Percentiles rank a stretch among this genome's conserved stretches.
These are phyloP conservation scores for Sinotaia quadrata DNA, from an alignment of 2,888 invertebrate species.

Conservation along the genomic window DNA sequence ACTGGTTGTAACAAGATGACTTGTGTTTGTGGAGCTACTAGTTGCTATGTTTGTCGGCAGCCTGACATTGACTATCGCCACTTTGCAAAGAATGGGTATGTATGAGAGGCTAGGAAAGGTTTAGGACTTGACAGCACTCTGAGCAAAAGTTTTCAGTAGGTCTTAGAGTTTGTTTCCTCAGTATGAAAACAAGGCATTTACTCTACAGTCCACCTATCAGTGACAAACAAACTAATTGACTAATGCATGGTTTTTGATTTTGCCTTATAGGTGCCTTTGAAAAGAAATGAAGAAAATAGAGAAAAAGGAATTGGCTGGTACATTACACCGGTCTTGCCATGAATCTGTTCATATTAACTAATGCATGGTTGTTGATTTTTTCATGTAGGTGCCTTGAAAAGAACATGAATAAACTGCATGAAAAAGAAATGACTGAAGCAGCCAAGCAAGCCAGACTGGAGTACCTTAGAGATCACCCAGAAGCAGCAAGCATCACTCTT, in stretches of 20 bases:
- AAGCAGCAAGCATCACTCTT: constrained; percentile 46
- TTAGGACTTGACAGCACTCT: not conserved
- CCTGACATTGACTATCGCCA: constrained; percentile 75
- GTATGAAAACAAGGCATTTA: not conserved
- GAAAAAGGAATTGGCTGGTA: too few relatives aligned
- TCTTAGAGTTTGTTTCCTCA: not conserved
- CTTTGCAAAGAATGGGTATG: constrained; percentile 66
- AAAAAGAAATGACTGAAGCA: constrained; percentile 62
- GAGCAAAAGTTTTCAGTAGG: not conserved
- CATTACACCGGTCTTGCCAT: too few relatives aligned
- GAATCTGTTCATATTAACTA: too few relatives aligned
- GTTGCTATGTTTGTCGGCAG: constrained; percentile 67
- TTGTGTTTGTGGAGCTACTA: constrained; percentile 66
- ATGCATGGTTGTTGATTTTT: too few relatives aligned
- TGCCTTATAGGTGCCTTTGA: too few relatives aligned
- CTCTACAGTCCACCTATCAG: too few relatives aligned
- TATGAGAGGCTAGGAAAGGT: too few relatives aligned
- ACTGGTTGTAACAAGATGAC: constrained; percentile 71
- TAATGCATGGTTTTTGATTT: too few relatives aligned
- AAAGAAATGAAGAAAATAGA: too few relatives aligned
- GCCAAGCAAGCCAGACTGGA: constrained; percentile 57
- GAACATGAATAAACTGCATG: constrained; percentile 54
- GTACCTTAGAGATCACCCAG: constrained; percentile 64
- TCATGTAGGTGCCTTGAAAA: constrained; percentile 49
- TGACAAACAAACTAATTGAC: too few relatives aligned